phyloP scores from a whole-genome alignment of 2,797 vertebrate species.

The Muscicapa comitata region DNA sequence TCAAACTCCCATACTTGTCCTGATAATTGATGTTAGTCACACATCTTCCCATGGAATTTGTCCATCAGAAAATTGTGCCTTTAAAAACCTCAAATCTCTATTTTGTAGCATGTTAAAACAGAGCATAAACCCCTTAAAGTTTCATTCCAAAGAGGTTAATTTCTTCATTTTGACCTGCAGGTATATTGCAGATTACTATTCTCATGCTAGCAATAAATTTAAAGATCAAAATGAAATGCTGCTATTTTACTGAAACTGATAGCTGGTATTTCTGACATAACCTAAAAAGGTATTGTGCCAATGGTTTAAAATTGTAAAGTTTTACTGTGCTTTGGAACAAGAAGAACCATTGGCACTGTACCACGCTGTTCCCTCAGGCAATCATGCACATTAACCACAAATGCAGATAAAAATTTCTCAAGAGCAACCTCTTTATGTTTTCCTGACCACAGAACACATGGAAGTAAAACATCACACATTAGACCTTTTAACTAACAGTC shows the following conservation, averaged over 20 bases:
- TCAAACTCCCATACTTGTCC: not conserved
- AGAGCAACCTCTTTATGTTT: not conserved
- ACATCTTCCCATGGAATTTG: not conserved
- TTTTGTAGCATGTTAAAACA: not conserved
- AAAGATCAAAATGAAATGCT: conserved; percentile 31
- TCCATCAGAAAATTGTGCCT: not conserved
- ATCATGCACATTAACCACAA: conserved; percentile 23
- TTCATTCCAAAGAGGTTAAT: not conserved
- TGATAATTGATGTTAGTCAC: not conserved
- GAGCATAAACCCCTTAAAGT: not conserved
- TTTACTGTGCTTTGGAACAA: conserved; percentile 21
- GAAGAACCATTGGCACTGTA: conserved; percentile 9
- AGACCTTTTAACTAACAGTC: not conserved
- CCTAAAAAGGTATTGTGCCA: conserved; percentile 5
- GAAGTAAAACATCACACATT: not conserved
- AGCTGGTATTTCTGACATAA: conserved; percentile 26
- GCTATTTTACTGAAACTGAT: conserved; percentile 6
- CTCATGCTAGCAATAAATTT: conserved; percentile 26
- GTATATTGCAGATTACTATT: not conserved
- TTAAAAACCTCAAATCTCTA: not conserved
- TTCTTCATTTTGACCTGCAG: conserved; percentile 13
- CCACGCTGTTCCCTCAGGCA: not conserved
- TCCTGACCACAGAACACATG: not conserved
- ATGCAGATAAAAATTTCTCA: conserved; percentile 25
- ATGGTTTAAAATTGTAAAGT: conserved; percentile 1